Evolutionary conservation across 2,113 vertebrate species (phyloP), one percentile per base, ranked within the genome.

Genomic region (Isichthys henryi): DNA sequence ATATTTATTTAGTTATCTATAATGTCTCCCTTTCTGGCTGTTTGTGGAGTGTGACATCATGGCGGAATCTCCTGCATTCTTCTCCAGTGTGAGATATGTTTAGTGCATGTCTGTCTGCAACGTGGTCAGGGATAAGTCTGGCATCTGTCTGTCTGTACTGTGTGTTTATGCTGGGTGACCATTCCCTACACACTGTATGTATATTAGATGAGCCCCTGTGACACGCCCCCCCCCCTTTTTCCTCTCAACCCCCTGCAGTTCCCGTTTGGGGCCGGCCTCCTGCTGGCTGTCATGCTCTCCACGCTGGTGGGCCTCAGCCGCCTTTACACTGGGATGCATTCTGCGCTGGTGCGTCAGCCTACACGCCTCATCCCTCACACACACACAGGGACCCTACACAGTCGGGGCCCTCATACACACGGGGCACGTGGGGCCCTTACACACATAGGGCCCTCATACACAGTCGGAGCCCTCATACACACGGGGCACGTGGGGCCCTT

Each of bases 301-400:
- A 92, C 93, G 0, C 89, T 99, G 94, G 98, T 99, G 94, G 96
- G 97, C 92, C 96, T 99, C 92, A 99, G 98, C 92, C 95, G 98
- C 52, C 94, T 99, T 77, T 99, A 99, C 94, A 99, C 97, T 0
- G 98, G 98, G 90, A 99, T 99, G 98, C 98, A 99, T 95, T 98
- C 97, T 0, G 96, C 97, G 5, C 94, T 99, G 98, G 98, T 99
- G 95, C 98, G 98, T 90, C 35, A 46, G 31, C 62, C n/a, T 3
- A 11, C 10, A 66, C n/a, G 3, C n/a, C 48, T 6, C 49, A 15
- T 17, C 10, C 23, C n/a, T 27, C 62, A 9, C 13, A 6, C 39
- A 39, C 52, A 53, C 3, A 3, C 48, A 10, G 9, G 48, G 46
- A 9, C 46, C 9, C 46, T 48, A n/a, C n/a, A n/a, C n/a, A n/a